Percentiles rank a stretch among this genome's conserved stretches.
These are phyloP conservation scores for Pandion haliaetus DNA, from an alignment of 2,113 vertebrate genomes.

Conservation along the genomic window DNA sequence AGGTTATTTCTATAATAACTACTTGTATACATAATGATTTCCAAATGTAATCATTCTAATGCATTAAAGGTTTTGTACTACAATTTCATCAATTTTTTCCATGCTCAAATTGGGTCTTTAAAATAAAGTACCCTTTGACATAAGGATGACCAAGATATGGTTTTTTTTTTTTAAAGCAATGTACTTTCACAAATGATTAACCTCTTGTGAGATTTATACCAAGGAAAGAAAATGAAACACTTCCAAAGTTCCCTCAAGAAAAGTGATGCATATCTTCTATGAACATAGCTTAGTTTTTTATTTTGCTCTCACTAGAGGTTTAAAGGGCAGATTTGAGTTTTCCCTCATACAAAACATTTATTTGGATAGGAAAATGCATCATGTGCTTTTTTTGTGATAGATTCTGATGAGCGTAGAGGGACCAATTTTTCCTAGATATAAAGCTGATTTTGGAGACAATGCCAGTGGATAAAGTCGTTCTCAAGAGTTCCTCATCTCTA, in stretches of 20 bases:
- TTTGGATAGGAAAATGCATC: not conserved
- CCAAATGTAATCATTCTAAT: constrained; percentile 47
- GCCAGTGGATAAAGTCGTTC: not conserved
- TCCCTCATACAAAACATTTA: not conserved
- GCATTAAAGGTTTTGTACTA: constrained; percentile 23
- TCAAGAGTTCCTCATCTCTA: not conserved
- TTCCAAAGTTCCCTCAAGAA: not conserved
- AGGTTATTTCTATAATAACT: constrained; percentile 53
- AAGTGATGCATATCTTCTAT: not conserved
- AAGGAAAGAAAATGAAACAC: not conserved
- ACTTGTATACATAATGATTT: constrained; percentile 54
- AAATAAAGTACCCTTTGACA: constrained; percentile 20
- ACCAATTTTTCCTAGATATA: not conserved
- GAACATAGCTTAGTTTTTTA: not conserved
- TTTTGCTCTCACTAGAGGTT: not conserved
- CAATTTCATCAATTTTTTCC: constrained; percentile 54
- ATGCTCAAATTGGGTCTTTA: constrained; percentile 35
- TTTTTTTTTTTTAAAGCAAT: not conserved
- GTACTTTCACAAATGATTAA: not conserved
- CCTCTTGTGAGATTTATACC: not conserved
- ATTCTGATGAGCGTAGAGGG: not conserved
- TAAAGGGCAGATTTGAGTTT: constrained; percentile 21
- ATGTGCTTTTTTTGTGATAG: not conserved
- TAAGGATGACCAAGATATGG: not conserved
- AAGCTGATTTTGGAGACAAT: not conserved